A percentile compares a stretch with the other conserved stretches of the same genome.
phyloP scores from a whole-genome alignment of 1,140 invertebrate species.

The Sinella curviseta region DNA sequence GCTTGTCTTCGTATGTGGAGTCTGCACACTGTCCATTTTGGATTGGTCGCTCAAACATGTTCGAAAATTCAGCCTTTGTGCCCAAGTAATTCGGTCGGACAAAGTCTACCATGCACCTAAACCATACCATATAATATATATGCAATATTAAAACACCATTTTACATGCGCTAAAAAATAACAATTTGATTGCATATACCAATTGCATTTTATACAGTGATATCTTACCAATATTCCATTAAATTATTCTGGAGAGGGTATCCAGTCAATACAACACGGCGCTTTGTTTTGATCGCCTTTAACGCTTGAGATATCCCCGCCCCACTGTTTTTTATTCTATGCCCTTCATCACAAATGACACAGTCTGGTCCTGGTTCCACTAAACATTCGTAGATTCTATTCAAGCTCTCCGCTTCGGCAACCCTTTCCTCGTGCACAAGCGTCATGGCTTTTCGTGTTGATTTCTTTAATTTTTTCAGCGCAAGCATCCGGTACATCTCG shows the following conservation, averaged over 20 bases:
- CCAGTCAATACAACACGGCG: conserved; percentile 88
- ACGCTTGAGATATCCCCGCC: conserved; percentile 85
- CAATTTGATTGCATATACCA: not conserved
- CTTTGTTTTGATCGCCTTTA: conserved; percentile 88
- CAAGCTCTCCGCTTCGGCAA: conserved; percentile 57
- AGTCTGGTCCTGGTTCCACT: conserved; percentile 87
- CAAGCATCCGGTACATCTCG: conserved; percentile 88
- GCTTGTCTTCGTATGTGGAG: conserved; percentile 83
- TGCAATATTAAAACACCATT: not conserved
- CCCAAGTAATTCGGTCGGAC: conserved; percentile 90
- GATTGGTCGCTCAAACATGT: conserved; percentile 94
- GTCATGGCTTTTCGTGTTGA: conserved; percentile 54
- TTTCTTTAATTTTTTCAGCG: conserved; percentile 64
- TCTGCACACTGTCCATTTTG: conserved; percentile 93
- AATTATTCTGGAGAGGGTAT: conserved; percentile 94
- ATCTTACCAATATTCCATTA: conserved; percentile 84
- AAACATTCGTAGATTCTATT: conserved; percentile 74
- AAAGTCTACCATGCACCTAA: conserved; percentile 87
- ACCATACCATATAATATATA: conserved; percentile 29
- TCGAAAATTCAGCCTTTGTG: conserved; percentile 88
- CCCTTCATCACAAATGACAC: conserved; percentile 94
- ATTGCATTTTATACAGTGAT: no score
- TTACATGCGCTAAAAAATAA: not conserved
- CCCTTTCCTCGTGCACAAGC: conserved; percentile 32
- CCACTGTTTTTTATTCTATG: conserved; percentile 96